Evolutionary conservation across 1,140 invertebrate genomes (phyloP).

Genomic region (Anoplophora glabripennis): DNA sequence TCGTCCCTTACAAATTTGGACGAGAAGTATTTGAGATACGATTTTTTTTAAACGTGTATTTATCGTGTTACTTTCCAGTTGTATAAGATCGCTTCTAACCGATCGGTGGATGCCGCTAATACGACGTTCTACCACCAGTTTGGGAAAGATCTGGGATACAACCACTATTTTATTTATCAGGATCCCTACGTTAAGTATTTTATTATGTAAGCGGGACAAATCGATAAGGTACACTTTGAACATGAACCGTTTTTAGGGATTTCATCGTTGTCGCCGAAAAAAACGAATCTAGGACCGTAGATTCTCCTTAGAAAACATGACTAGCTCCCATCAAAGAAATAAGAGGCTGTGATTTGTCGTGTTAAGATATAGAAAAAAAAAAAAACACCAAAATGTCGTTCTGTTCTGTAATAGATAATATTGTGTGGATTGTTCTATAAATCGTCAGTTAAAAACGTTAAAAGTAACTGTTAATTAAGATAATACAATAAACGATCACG

Average conservation of each 20-base stretch:
- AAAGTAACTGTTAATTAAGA: no score
- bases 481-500: no score
- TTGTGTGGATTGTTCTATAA: no score
- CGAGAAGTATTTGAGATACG: constrained; percentile 27
- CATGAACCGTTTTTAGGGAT: neutral
- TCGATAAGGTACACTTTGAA: neutral
- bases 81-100: constrained; percentile 22
- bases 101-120: constrained; percentile 5
- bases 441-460: no score
- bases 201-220: constrained; percentile 25
- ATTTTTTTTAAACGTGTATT: constrained; percentile 1
- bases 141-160: constrained; percentile 19
- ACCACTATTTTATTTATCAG: constrained; percentile 34
- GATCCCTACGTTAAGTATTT: constrained; percentile 28
- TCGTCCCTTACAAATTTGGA: constrained; percentile 41
- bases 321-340: constrained; percentile 16
- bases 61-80: constrained; percentile 24
- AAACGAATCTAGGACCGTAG: no score
- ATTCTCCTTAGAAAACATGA: no score
- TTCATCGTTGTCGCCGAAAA: neutral
- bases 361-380: neutral
- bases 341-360: constrained; percentile 17
- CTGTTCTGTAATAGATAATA: no score
- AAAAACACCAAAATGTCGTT: neutral
- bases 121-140: constrained; percentile 28